These are phyloP conservation scores for Dendropsophus ebraccatus DNA, from an alignment of 2,113 vertebrate species.

Conservation along the genomic window DNA sequence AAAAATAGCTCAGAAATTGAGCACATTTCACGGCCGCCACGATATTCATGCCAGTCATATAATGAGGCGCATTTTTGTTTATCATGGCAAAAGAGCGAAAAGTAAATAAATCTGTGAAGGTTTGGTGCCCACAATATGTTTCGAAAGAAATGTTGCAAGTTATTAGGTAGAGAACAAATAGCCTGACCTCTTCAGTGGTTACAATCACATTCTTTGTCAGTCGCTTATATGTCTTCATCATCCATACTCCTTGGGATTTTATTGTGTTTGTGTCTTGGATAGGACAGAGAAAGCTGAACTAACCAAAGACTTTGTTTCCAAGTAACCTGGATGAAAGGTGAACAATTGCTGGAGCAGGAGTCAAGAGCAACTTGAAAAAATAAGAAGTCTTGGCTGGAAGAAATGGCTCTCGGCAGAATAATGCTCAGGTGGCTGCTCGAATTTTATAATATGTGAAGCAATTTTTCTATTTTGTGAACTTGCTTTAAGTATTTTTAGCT, in stretches of 20 bases:
- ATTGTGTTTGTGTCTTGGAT: conserved; percentile 8
- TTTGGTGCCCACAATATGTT: neutral
- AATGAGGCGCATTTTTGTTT: conserved; percentile 2
- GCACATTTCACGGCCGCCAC: neutral
- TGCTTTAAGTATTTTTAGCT: neutral
- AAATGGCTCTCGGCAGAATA: neutral
- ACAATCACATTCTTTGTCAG: conserved; percentile 32
- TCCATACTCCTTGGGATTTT: neutral
- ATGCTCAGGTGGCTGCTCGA: neutral
- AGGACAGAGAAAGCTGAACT: conserved; percentile 6
- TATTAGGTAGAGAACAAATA: conserved; percentile 40
- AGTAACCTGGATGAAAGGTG: conserved; percentile 20
- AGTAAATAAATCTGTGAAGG: neutral
- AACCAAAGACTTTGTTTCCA: conserved; percentile 23
- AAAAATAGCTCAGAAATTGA: neutral
- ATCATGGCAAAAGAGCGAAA: neutral
- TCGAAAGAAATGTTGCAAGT: neutral
- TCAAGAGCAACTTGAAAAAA: conserved; percentile 1
- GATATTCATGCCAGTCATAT: neutral
- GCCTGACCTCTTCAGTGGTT: conserved; percentile 14
- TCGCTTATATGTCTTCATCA: conserved; percentile 40
- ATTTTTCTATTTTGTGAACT: neutral
- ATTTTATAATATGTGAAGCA: neutral
- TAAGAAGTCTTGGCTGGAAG: neutral
- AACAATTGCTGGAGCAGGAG: neutral